These are phyloP conservation scores for Pelecanoides urinatrix DNA, from an alignment of 2,113 vertebrate genomes.

Conservation along the genomic window DNA sequence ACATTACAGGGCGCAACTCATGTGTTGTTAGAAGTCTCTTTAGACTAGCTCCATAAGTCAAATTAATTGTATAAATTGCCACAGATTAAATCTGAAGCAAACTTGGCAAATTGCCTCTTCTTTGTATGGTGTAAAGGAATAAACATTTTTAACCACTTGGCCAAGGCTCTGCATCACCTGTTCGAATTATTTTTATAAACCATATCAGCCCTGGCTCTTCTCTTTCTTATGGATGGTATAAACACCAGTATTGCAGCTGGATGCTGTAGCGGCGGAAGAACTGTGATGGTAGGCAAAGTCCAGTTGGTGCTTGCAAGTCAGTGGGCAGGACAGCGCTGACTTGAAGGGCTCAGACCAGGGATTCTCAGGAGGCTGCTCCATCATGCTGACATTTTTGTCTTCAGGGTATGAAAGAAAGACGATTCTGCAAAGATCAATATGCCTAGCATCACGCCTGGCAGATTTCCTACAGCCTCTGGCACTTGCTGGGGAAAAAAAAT, in stretches of 20 bases:
- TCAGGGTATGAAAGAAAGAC: too few species aligned
- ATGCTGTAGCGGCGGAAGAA: neutral
- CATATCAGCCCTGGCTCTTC: neutral
- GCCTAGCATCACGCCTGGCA: neutral
- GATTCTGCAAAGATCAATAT: neutral
- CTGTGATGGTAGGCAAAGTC: neutral
- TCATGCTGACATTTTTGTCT: neutral
- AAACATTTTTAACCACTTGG: neutral
- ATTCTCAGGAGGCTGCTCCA: neutral
- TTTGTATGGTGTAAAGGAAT: neutral
- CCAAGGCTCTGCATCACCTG: neutral
- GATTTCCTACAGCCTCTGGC: neutral
- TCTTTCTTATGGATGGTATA: neutral
- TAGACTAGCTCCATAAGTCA: neutral
- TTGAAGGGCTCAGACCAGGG: neutral
- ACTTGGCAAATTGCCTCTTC: neutral
- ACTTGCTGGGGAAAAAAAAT: neutral
- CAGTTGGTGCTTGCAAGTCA: neutral
- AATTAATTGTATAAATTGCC: neutral
- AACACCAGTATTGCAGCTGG: neutral
- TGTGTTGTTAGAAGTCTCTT: neutral
- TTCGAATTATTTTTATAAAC: neutral
- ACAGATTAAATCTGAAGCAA: neutral
- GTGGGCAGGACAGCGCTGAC: neutral
- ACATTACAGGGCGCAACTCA: rapidly evolving